Evolutionary conservation across 2,888 invertebrate species (phyloP), one percentile per base, ranked within the genome.

Genomic region (Prosopocoilus inquinatus): DNA sequence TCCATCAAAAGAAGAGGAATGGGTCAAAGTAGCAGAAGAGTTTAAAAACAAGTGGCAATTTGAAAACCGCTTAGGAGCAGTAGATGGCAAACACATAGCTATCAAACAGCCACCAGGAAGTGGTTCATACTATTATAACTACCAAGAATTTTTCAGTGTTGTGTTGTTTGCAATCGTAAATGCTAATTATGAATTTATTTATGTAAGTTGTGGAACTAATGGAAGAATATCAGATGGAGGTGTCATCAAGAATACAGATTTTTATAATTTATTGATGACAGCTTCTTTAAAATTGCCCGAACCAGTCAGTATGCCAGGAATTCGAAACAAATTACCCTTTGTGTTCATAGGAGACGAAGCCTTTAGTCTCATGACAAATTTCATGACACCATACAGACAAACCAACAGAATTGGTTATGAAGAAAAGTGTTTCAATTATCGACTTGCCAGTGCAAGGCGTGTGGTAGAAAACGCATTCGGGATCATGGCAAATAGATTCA

Each of bases 391-490:
- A 36, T 36, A 36, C 36, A 36, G 36, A 12, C 36, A 36, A 36
- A 36, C 36, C 36, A 36, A 36, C 36, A 36, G 36, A 36, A 36
- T 36, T 36, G 36, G 36, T 36, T 36, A 36, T 36, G 36, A 36
- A 36, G 36, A 36, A 36, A 36, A 36, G 36, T 36, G 36, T 36
- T 36, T 36, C 12, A 36, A 36, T 36, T 36, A 36, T n/a, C n/a
- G 36, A 36, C 36, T 36, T 36, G 5, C 36, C 20, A 51, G 65
- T 47, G 63, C 64, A 46, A 45, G 65, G 11, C 48, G 58, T 28
- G 50, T 57, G 11, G 53, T 55, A 34, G 62, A 67, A 63, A 66
- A 66, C 36, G 15, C 63, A 41, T 66, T 65, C 47, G 62, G 66
- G 39, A 65, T 66, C 46, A 46, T 66, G 36, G 62, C 59, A 34